A percentile compares a stretch with the other conserved stretches of the same genome.
Conservation (phyloP, 2,113 vertebrate species). For the Cairina moschata region DNA sequence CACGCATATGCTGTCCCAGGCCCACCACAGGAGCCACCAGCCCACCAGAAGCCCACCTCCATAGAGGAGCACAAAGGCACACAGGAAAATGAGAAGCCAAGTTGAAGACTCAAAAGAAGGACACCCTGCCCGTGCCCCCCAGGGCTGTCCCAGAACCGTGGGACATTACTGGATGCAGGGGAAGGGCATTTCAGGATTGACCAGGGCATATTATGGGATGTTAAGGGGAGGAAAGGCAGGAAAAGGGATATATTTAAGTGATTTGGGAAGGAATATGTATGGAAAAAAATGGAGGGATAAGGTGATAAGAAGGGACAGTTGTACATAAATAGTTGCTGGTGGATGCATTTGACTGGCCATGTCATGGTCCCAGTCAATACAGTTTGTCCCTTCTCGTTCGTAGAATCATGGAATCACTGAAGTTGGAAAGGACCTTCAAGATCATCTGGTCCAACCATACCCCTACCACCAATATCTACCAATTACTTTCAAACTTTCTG, state of each 20-base stretch:
- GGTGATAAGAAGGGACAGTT: neutral
- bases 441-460: too few species aligned
- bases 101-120: neutral
- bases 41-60: neutral
- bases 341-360: neutral
- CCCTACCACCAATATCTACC: too few species aligned
- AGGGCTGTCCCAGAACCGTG: neutral
- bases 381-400: neutral
- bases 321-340: neutral
- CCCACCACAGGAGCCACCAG: neutral
- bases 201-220: neutral
- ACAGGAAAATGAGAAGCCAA: neutral
- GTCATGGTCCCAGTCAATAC: neutral
- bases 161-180: neutral
- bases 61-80: neutral
- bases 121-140: fast-evolving
- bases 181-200: neutral
- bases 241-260: neutral
- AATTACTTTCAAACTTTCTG: neutral
- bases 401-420: too few species aligned
- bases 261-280: neutral
- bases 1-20: neutral
- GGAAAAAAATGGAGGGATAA: neutral
- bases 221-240: neutral
- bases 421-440: too few species aligned